Percentiles rank a stretch among this genome's conserved stretches.
phyloP scores from a whole-genome alignment of 2,888 invertebrate species.

The Tinea pellionella region DNA sequence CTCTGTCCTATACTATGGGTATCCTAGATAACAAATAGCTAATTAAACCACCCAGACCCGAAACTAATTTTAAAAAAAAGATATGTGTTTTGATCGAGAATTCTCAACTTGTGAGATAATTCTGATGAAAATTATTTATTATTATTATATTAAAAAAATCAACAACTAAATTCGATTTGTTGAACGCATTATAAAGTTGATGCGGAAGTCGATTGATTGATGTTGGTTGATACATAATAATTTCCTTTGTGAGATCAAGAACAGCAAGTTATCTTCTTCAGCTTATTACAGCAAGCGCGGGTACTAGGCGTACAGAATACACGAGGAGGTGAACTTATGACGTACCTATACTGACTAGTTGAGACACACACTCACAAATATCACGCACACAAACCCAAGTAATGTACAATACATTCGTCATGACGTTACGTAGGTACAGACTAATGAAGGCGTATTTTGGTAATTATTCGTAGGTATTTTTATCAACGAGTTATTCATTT shows the following conservation, averaged over 20 bases:
- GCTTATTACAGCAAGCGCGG: conserved; percentile 63
- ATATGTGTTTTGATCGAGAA: too few species aligned
- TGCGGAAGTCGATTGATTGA: neutral
- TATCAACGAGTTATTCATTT: neutral
- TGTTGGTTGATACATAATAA: neutral
- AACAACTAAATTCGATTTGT: too few species aligned
- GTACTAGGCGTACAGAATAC: conserved; percentile 58
- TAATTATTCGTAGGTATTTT: neutral
- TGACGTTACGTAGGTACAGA: neutral
- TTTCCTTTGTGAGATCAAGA: conserved; percentile 21
- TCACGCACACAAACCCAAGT: neutral
- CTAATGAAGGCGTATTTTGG: neutral
- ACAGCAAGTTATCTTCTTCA: conserved; percentile 64
- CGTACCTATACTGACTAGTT: conserved; percentile 25
- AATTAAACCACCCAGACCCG: too few species aligned
- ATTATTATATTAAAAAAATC: too few species aligned
- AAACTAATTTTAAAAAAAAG: too few species aligned
- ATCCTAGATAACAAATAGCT: too few species aligned
- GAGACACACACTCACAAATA: neutral
- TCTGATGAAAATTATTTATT: too few species aligned
- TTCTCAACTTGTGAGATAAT: too few species aligned
- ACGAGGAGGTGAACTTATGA: conserved; percentile 51
- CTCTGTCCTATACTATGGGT: too few species aligned
- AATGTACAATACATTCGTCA: neutral
- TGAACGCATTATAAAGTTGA: neutral